These are phyloP conservation scores for Notamacropus eugenii DNA, from an alignment of 2,797 vertebrate genomes.

Conservation along the genomic window DNA sequence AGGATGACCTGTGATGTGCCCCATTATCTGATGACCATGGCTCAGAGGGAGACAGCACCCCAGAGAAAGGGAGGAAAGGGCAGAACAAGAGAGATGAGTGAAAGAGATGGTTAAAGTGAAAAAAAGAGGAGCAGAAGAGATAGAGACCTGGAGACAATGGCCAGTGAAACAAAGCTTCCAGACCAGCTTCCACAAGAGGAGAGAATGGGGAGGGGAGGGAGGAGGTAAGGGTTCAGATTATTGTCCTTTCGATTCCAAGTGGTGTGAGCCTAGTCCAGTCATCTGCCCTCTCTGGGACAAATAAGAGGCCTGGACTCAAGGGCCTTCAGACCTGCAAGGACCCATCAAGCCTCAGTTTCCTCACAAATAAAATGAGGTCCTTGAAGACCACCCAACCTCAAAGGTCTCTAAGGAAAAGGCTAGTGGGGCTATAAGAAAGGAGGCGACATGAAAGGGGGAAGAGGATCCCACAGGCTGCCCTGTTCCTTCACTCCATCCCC, in stretches of 20 bases:
- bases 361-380: neutral
- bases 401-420: neutral
- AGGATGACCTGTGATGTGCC: too few species aligned
- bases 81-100: neutral
- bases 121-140: neutral
- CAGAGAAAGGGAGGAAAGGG: neutral
- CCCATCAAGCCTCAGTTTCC: neutral
- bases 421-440: too few species aligned
- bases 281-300: too few species aligned
- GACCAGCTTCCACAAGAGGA: neutral
- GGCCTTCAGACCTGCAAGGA: neutral
- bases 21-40: neutral
- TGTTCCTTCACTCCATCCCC: slow-evolving; percentile 51
- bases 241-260: neutral
- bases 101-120: neutral
- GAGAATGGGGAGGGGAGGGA: neutral
- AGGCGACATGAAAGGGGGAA: neutral
- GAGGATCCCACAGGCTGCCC: slow-evolving; percentile 54
- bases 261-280: neutral
- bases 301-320: neutral
- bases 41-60: neutral
- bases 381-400: neutral
- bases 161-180: neutral
- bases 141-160: neutral
- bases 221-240: neutral